Evolutionary conservation across 2,113 vertebrate genomes (phyloP).

Genomic region (Cyanoramphus novaezelandiae): DNA sequence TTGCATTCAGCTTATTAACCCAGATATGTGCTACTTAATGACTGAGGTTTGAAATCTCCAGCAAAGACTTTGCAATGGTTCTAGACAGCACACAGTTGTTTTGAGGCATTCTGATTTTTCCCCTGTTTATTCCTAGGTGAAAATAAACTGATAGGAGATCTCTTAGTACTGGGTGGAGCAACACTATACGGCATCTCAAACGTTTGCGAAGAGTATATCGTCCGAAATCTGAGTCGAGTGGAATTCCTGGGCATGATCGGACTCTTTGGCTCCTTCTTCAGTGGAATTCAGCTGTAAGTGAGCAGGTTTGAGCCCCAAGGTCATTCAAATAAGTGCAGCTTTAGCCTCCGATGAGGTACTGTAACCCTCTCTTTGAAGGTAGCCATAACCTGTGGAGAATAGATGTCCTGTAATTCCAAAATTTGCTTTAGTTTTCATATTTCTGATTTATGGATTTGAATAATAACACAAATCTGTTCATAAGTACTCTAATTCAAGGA

Average conservation of each 20-base stretch:
- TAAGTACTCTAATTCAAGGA: not conserved
- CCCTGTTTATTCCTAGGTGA: slow-evolving; percentile 78
- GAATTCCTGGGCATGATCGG: slow-evolving; percentile 97
- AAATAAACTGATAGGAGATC: slow-evolving; percentile 91
- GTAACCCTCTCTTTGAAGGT: not conserved
- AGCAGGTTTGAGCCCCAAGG: not conserved
- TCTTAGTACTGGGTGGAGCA: slow-evolving; percentile 90
- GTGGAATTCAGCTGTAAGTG: slow-evolving; percentile 96
- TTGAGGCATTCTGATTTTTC: slow-evolving; percentile 11
- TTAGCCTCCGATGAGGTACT: not conserved
- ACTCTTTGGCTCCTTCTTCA: slow-evolving; percentile 96
- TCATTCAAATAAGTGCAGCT: not conserved
- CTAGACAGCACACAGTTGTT: not conserved
- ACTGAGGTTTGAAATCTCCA: not conserved
- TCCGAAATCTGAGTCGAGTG: slow-evolving; percentile 90
- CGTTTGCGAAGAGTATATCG: slow-evolving; percentile 93
- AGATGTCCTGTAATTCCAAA: not conserved
- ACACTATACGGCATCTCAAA: slow-evolving; percentile 91
- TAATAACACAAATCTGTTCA: not conserved
- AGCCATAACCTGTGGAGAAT: not conserved
- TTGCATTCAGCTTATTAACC: not conserved
- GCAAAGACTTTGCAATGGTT: not conserved
- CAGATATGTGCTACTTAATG: not conserved
- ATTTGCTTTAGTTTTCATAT: not conserved
- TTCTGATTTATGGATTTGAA: not conserved